Base-by-base conservation (phyloP, 2,888 invertebrate species). In the Harpalus rubripes region DNA sequence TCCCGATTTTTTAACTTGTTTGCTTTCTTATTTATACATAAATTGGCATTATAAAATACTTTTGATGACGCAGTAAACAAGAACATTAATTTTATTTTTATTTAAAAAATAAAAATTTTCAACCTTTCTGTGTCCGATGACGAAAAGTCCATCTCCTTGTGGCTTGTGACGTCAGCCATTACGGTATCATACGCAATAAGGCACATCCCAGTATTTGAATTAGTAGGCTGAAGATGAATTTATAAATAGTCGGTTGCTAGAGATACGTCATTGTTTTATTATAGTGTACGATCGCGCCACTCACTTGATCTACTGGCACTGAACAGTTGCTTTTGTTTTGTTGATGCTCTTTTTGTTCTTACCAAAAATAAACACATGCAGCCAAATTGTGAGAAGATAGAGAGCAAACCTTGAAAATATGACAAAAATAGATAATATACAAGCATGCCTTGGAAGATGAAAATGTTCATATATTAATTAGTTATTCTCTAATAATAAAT, bases 191-290 rank as follows among this genome's bases (percentile, higher is more conserved):
- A 74, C 44, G 72, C 16, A 44, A 74, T 52, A 74, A 74, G 72
- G 72, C 72, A 74, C 26, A 39, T 7, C 32, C 32, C 0, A 41
- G 26, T 15, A 52, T 81, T 8, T 81, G 41, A 81, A 65, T 63
- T 65, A 81, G 63, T 65, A 81, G 81, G 65, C 63, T 81, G 81
- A 39, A 52, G 65, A 65, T 63, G 22, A 52, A 44, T 81, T 63
- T 81, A 81, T 81, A 81, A 81, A 81, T 81, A 81, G 81, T 65
- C 8, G 0, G 32, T 18, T 56, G 78, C 78, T 56, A 58, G 78
- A 22, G 81, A 81, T 65, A 81, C 81, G 81, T 81, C 81, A 81
- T 81, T 81, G 81, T 81, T 81, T 81, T 81, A 81, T 65, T 81
- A 61, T 81, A 81, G 81, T 65, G 52, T 65, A 65, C 22, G 65